Percentiles rank a stretch among this genome's conserved stretches.
Conservation (phyloP, 2,888 invertebrate species). For the Aromia moschata region DNA sequence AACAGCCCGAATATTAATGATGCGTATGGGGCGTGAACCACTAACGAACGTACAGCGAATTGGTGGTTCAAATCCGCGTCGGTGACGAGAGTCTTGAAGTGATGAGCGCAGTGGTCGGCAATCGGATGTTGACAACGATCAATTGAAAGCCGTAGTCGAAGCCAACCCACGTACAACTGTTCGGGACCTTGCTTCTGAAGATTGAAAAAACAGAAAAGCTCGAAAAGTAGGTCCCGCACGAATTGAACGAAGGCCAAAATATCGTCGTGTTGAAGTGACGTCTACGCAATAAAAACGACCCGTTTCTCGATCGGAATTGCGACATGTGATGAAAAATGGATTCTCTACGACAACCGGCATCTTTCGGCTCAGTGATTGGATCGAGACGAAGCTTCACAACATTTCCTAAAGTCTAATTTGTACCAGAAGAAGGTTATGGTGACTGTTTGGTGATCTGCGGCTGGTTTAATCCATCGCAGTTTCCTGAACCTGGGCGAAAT, state of each 20-base stretch:
- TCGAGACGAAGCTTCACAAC: neutral
- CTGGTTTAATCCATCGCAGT: conserved; percentile 11
- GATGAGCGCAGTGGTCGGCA: too few relatives aligned
- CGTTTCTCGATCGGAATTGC: neutral
- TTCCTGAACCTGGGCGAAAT: conserved; percentile 6
- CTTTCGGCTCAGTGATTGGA: neutral
- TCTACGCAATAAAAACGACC: neutral
- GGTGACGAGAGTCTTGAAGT: too few relatives aligned
- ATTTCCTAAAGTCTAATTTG: neutral
- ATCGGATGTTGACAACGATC: too few relatives aligned
- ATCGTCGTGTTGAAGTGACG: neutral
- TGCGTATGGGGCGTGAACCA: too few relatives aligned
- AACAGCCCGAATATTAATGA: too few relatives aligned
- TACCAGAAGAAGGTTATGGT: conserved; percentile 11
- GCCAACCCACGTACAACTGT: too few relatives aligned
- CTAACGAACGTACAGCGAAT: too few relatives aligned
- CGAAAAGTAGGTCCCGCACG: neutral
- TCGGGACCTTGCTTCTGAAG: too few relatives aligned
- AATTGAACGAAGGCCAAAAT: neutral
- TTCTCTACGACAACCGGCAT: neutral
- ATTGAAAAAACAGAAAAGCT: neutral
- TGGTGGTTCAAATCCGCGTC: too few relatives aligned
- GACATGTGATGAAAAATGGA: neutral
- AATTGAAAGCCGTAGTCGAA: too few relatives aligned
- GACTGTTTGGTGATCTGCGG: conserved; percentile 13